Percentiles rank a stretch among this genome's conserved stretches.
phyloP scores from a whole-genome alignment of 2,888 invertebrate genomes.

The Ecdyonurus torrentis region DNA sequence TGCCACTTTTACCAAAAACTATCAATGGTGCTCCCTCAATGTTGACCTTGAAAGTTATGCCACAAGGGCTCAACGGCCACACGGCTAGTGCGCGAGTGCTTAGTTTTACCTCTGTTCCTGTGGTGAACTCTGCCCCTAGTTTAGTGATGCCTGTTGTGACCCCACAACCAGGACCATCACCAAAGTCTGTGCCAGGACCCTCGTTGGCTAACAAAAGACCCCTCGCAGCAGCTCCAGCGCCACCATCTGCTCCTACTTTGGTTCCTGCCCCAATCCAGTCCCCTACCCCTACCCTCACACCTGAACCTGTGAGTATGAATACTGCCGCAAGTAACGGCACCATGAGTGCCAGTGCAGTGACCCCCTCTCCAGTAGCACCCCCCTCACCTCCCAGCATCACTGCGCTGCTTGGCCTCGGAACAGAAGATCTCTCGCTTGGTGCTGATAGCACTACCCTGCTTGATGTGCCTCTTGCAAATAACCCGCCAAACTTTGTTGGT shows the following conservation, averaged over 20 bases:
- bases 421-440: not conserved
- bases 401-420: not conserved
- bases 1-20: constrained; percentile 46
- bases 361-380: not conserved
- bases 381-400: not conserved
- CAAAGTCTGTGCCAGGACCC: not conserved
- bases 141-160: not conserved
- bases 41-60: constrained; percentile 25
- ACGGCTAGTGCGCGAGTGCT: not conserved
- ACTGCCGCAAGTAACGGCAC: not conserved
- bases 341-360: not conserved
- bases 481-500: constrained; percentile 9
- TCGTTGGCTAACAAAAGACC: not conserved
- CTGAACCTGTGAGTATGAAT: not conserved
- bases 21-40: constrained; percentile 28
- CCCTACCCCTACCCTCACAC: not conserved
- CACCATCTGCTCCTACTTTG: not conserved
- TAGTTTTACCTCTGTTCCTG: not conserved
- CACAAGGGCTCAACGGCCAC: constrained; percentile 12
- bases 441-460: not conserved
- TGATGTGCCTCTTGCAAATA: not conserved
- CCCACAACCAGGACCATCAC: not conserved
- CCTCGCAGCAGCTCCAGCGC: too few species aligned
- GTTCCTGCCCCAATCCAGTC: not conserved
- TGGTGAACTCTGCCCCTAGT: not conserved